Base-by-base conservation (phyloP, 2,797 vertebrate species). In the Vultur gryphus region DNA sequence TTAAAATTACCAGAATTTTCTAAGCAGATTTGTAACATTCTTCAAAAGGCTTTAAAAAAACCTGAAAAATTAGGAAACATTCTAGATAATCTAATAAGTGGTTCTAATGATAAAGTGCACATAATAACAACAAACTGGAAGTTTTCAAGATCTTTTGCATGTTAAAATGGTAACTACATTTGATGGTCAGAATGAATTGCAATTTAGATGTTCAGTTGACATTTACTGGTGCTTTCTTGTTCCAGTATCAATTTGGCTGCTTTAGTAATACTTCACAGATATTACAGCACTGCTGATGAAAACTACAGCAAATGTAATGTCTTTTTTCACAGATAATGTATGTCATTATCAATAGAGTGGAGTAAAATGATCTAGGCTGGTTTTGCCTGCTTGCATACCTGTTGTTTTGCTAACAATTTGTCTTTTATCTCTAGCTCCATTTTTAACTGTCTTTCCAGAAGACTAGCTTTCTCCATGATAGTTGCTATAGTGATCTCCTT, bases 401-500 rank as follows among this genome's bases (percentile, higher is more conserved):
- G 98, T 95, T 97, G 98, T 95, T 98, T 97, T 54, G 93, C 95
- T 89, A 98, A 96, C 95, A 98, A 97, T 93, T 97, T 98, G 82
- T 98, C 98, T 95, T 97, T 98, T 95, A 98, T 97, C 94, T 98
- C 97, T 88, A 98, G 79, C 85, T 98, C 98, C 89, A 90, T 97
- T 97, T 98, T 98, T 97, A 98, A 96, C 97, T 97, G 97, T 86
- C 92, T 98, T 96, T 98, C 98, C 96, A 98, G 97, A 91, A 98
- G 95, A 95, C 97, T 92, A 61, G 98, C 97, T 96, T 98, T 98
- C 94, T 98, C 97, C 97, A 96, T 96, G 96, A 98, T 97, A 96
- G 98, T 97, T 98, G 98, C 98, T 97, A 98, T 98, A 96, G 98
- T 98, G 95, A 98, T 97, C 85, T 98, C 98, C 95, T 98, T 98